phyloP scores from a whole-genome alignment of 92 coral and sea anemone genomes.

The Scolanthus callimorphus region DNA sequence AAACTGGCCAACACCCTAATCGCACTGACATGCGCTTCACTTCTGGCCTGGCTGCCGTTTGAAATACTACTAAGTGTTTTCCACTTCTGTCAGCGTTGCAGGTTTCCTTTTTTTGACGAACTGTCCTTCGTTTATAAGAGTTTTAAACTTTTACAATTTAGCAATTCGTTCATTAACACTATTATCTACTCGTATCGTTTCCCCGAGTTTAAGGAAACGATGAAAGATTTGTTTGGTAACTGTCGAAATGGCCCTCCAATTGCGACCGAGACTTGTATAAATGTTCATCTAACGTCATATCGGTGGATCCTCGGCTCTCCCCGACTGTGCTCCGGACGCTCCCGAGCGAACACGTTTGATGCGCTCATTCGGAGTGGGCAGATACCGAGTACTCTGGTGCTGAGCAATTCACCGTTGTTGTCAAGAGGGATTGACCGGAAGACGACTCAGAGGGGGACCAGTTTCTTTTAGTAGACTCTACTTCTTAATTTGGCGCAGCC shows the following conservation, averaged over 20 bases:
- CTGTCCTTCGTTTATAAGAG: conserved; percentile 3
- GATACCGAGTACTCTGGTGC: conserved; percentile 3
- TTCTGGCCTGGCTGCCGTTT: conserved; percentile 57
- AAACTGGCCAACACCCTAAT: conserved; percentile 40
- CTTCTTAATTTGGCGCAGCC: too few relatives aligned
- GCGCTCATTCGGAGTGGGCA: conserved; percentile 9
- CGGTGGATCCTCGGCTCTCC: conserved; percentile 14
- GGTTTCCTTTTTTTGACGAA: conserved; percentile 3
- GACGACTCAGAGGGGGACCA: too few relatives aligned
- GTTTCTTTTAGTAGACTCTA: too few relatives aligned
- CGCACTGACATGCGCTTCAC: conserved; percentile 40
- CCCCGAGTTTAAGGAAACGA: conserved; percentile 51
- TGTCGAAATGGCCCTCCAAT: conserved; percentile 11
- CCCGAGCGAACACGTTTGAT: not conserved
- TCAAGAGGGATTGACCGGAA: conserved; percentile 4
- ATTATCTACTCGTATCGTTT: conserved; percentile 47
- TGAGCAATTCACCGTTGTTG: conserved; percentile 14
- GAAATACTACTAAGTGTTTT: conserved; percentile 43
- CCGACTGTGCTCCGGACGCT: not conserved
- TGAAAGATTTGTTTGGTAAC: conserved; percentile 7
- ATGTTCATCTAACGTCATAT: conserved; percentile 10
- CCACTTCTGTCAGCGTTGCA: conserved; percentile 45
- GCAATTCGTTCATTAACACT: conserved; percentile 60
- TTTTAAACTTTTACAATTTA: conserved; percentile 54
- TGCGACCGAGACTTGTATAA: conserved; percentile 1